Base-by-base conservation (phyloP, 2,113 vertebrate genomes). In the Indicator maculatus region DNA sequence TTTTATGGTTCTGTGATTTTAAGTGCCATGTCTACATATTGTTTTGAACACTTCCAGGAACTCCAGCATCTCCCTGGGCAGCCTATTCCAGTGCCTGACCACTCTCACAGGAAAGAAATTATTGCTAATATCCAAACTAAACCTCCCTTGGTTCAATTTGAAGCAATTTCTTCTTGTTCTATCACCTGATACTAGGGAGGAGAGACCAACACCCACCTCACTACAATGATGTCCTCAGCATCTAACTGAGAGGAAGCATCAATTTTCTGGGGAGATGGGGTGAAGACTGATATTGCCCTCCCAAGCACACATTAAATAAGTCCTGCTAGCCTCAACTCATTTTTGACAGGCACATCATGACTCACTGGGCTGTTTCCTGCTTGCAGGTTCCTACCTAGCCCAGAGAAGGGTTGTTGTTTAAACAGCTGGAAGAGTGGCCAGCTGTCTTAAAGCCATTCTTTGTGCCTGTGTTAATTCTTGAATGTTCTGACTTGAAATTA, bases 261-360 rank as follows among this genome's bases (percentile, higher is more conserved):
- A 53, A 23, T 30, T 20, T 64, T n/a, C n/a, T 39, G 30, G 16
- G 16, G 36, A 44, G 7, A 1, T 0, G 3, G 11, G 36, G 21
- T 45, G 24, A 52, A 64, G 66, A 55, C n/a, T 1, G 1, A 4
- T n/a, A 2, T 24, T 23, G 17, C 5, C 26, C 27, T 67, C 28
- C 50, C 65, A 55, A 63, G 24, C 13, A 39, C 21, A 16, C 0
- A 0, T 28, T 9, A 59, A 72, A 52, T 53, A 72, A 76, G 58
- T 33, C 39, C 28, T 6, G 0, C 16, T 55, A 12, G 3, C 9
- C 8, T 9, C 44, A 8, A 12, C 14, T 63, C 18, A 12, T 3
- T 45, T 69, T 73, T 52, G 12, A 6, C 33, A 70, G 56, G 27
- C 53, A 36, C 10, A 3, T 2, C 1, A 0, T 30, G 77, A 16